These are phyloP conservation scores for Mythimna albipuncta DNA, from an alignment of 2,888 invertebrate species.

Conservation along the genomic window DNA sequence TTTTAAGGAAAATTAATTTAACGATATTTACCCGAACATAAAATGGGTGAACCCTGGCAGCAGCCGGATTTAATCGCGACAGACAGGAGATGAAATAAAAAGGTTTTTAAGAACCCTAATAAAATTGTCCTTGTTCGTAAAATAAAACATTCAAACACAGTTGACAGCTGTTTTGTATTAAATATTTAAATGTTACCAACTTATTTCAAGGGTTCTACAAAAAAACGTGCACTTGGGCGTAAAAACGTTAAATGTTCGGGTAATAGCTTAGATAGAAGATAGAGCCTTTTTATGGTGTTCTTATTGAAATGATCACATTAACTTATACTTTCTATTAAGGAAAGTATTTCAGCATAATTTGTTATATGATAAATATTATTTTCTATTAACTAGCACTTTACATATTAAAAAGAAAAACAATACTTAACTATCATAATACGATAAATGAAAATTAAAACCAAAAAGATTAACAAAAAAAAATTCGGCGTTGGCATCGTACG, in stretches of 20 bases:
- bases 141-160: constrained; percentile 7
- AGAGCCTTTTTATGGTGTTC: not conserved
- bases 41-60: constrained; percentile 30
- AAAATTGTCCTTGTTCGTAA: constrained; percentile 46
- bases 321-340: not conserved
- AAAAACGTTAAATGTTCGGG: not conserved
- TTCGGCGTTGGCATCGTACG: too few species aligned
- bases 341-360: not conserved
- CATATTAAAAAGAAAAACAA: too few species aligned
- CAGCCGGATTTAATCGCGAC: constrained; percentile 43
- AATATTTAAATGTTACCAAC: constrained; percentile 14
- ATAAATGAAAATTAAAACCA: too few species aligned
- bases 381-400: too few species aligned
- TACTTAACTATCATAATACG: too few species aligned
- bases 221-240: not conserved
- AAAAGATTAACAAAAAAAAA: too few species aligned
- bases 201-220: not conserved
- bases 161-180: constrained; percentile 22
- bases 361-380: not conserved
- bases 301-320: not conserved
- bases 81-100: constrained; percentile 56
- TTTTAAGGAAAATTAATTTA: constrained; percentile 44
- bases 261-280: not conserved
- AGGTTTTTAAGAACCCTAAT: constrained; percentile 47
- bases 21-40: constrained; percentile 46